Conservation (phyloP, 2,113 vertebrate genomes). For the Zingel zingel region DNA sequence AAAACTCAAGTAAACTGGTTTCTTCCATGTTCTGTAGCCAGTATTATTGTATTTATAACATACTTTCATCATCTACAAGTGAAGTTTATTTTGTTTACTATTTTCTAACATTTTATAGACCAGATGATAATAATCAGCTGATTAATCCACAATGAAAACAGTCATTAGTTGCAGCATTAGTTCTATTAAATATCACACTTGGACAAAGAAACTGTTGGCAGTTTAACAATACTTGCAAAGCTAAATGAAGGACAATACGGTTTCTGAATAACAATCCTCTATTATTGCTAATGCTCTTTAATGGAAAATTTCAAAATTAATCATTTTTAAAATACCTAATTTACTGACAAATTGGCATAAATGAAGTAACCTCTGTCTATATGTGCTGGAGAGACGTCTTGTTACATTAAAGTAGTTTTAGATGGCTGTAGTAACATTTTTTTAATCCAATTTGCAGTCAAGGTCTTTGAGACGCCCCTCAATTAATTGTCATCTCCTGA, state of each 20-base stretch:
- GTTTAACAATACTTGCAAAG: constrained; percentile 28
- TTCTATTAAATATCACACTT: not conserved
- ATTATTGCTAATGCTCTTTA: constrained; percentile 66
- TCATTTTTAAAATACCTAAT: constrained; percentile 69
- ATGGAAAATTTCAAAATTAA: constrained; percentile 69
- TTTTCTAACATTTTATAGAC: not conserved
- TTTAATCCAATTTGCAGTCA: constrained; percentile 80
- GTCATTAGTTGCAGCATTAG: not conserved
- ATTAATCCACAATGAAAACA: not conserved
- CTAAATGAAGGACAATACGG: constrained; percentile 51
- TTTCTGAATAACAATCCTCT: constrained; percentile 56
- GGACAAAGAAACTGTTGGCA: constrained; percentile 15
- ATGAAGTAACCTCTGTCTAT: constrained; percentile 68
- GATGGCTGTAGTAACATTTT: constrained; percentile 71
- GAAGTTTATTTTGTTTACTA: no score
- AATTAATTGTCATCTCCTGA: constrained; percentile 82
- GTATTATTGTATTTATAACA: not conserved
- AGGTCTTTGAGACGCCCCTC: constrained; percentile 77
- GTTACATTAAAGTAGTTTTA: constrained; percentile 64
- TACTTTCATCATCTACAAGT: not conserved
- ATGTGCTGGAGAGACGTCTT: constrained; percentile 56
- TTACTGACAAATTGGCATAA: constrained; percentile 72
- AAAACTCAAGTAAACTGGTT: not conserved
- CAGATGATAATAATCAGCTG: not conserved
- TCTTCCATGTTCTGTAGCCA: not conserved